phyloP scores from a whole-genome alignment of 2,797 vertebrate genomes.

The Peromyscus attwateri region DNA sequence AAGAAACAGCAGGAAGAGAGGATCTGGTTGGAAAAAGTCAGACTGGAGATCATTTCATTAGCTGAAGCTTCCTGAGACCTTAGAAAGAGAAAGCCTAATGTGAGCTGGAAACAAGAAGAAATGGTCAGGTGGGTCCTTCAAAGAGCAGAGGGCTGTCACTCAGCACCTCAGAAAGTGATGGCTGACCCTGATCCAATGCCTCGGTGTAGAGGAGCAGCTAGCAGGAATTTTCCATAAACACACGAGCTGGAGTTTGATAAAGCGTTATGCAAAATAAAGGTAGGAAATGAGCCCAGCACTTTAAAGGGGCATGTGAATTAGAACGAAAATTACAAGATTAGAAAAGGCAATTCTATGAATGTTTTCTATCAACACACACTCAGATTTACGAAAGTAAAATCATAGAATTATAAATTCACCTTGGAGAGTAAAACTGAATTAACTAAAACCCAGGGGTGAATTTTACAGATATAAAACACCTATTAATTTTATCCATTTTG shows the following conservation, averaged over 20 bases:
- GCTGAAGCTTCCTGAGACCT: not conserved
- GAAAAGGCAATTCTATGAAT: conserved; percentile 37
- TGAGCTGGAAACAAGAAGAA: conserved; percentile 60
- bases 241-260: conserved; percentile 26
- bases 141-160: conserved; percentile 37
- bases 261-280: conserved; percentile 74
- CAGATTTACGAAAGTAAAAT: conserved; percentile 56
- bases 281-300: conserved; percentile 72
- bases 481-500: conserved; percentile 59
- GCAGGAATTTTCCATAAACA: conserved; percentile 1
- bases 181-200: conserved; percentile 47
- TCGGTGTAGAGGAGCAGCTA: conserved; percentile 21
- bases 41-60: conserved; percentile 44
- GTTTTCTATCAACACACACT: not conserved
- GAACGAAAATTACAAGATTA: conserved; percentile 45
- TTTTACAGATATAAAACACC: conserved; percentile 10
- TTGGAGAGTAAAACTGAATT: conserved; percentile 58
- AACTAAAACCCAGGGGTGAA: conserved; percentile 57
- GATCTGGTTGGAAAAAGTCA: conserved; percentile 18
- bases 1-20: conserved; percentile 14
- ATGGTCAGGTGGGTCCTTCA: conserved; percentile 57
- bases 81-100: not conserved
- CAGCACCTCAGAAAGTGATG: conserved; percentile 17
- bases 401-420: conserved; percentile 58
- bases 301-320: conserved; percentile 64